Evolutionary conservation across 2,888 invertebrate genomes (phyloP).

Genomic region (Notocelia uddmanniana): DNA sequence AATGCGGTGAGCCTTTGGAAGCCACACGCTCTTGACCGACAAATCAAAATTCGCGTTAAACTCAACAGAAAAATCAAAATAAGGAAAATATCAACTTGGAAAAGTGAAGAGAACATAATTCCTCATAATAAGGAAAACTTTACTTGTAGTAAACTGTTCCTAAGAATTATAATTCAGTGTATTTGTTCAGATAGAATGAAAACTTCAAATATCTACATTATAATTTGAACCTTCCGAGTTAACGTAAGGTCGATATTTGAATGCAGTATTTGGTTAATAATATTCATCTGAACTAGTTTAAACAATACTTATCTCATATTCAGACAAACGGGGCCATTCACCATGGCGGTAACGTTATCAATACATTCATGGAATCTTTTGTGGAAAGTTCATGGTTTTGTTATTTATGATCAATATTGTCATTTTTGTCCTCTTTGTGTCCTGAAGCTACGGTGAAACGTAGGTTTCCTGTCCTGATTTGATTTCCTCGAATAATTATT

Average conservation of each 20-base stretch:
- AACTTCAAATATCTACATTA: not conserved
- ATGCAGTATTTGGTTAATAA: not conserved
- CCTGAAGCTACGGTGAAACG: too few species aligned
- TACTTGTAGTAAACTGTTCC: not conserved
- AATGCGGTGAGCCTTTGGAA: not conserved
- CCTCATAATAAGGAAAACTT: slow-evolving; percentile 11
- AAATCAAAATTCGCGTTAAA: not conserved
- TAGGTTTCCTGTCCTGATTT: too few species aligned
- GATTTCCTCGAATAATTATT: too few species aligned
- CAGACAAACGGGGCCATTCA: slow-evolving; percentile 4
- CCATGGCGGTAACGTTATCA: not conserved
- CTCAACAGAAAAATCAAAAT: not conserved
- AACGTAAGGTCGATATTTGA: not conserved
- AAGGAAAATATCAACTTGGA: not conserved
- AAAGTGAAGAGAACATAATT: slow-evolving; percentile 10
- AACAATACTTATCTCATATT: not conserved
- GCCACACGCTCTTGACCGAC: not conserved
- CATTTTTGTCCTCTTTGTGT: too few species aligned
- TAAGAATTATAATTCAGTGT: slow-evolving; percentile 2
- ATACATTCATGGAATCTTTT: too few species aligned
- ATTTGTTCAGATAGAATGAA: not conserved
- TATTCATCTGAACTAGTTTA: not conserved
- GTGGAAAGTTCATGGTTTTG: not conserved
- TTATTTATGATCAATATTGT: too few species aligned
- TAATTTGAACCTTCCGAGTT: not conserved